A percentile compares a stretch with the other conserved stretches of the same genome.
These are phyloP conservation scores for Cirrhinus molitorella DNA, from an alignment of 2,797 vertebrate species.

Conservation along the genomic window DNA sequence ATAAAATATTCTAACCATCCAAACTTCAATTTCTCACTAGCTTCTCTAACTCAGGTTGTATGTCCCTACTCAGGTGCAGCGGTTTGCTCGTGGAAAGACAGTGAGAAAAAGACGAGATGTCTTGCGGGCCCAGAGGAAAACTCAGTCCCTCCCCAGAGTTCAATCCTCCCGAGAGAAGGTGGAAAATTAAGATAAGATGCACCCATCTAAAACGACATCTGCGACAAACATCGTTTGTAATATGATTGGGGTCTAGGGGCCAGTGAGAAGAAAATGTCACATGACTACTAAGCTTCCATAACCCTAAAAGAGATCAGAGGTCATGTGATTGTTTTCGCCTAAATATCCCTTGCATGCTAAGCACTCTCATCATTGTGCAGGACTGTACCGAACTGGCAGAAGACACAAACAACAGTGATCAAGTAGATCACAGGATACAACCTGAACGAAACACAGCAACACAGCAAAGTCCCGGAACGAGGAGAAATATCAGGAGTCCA, in stretches of 20 bases:
- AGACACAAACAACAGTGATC: slow-evolving; percentile 80
- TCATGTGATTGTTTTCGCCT: slow-evolving; percentile 40
- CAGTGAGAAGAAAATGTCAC: slow-evolving; percentile 15
- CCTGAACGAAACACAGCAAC: slow-evolving; percentile 62
- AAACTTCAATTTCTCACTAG: not conserved
- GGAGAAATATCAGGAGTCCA: slow-evolving; percentile 69
- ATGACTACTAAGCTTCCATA: slow-evolving; percentile 35
- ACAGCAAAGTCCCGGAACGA: slow-evolving; percentile 72
- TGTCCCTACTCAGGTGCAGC: slow-evolving; percentile 76
- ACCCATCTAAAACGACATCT: slow-evolving; percentile 7
- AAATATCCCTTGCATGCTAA: slow-evolving; percentile 23
- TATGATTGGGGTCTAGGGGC: slow-evolving; percentile 22
- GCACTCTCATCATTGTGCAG: slow-evolving; percentile 67
- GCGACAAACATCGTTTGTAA: slow-evolving; percentile 21
- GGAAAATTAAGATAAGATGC: slow-evolving; percentile 31
- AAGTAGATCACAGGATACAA: slow-evolving; percentile 67
- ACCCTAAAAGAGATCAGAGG: slow-evolving; percentile 19
- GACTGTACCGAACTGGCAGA: slow-evolving; percentile 79
- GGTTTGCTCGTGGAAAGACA: slow-evolving; percentile 85
- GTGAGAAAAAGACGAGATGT: slow-evolving; percentile 85
- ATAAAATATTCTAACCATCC: not conserved
- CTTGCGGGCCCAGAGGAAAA: slow-evolving; percentile 81
- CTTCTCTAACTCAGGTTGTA: not conserved
- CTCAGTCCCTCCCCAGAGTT: slow-evolving; percentile 82
- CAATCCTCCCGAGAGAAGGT: slow-evolving; percentile 84